A percentile compares a stretch with the other conserved stretches of the same genome.
phyloP scores from a whole-genome alignment of 2,113 vertebrate genomes.

The Myanophis thanlyinensis region DNA sequence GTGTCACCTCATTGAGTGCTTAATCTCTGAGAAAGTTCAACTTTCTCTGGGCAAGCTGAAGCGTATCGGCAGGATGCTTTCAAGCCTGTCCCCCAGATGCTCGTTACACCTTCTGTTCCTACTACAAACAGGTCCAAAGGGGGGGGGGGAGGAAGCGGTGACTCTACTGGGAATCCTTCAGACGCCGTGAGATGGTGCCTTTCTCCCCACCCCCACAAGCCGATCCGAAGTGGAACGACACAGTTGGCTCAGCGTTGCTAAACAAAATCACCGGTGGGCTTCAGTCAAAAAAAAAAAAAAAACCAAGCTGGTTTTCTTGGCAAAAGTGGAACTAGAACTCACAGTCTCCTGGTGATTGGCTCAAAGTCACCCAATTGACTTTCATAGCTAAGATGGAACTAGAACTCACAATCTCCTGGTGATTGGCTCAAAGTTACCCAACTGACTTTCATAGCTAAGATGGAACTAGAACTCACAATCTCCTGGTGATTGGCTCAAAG shows the following conservation, averaged over 20 bases:
- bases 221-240: conserved; percentile 63
- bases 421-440: no score
- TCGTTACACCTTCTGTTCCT: conserved; percentile 61
- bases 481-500: no score
- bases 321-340: no score
- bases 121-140: conserved; percentile 31
- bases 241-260: conserved; percentile 51
- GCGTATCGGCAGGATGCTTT: conserved; percentile 58
- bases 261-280: conserved; percentile 46
- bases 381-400: no score
- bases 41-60: conserved; percentile 45
- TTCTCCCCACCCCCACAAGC: conserved; percentile 22
- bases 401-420: no score
- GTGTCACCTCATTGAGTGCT: conserved; percentile 60
- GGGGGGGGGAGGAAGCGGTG: not conserved
- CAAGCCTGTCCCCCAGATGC: conserved; percentile 55
- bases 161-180: conserved; percentile 54
- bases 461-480: no score
- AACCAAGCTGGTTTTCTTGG: no score
- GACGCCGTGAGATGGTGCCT: conserved; percentile 21
- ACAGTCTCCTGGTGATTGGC: no score
- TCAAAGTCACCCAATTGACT: no score
- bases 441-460: no score
- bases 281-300: no score
- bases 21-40: conserved; percentile 66